Conservation (phyloP, 2,888 invertebrate species). For the Dryomyza anilis region DNA sequence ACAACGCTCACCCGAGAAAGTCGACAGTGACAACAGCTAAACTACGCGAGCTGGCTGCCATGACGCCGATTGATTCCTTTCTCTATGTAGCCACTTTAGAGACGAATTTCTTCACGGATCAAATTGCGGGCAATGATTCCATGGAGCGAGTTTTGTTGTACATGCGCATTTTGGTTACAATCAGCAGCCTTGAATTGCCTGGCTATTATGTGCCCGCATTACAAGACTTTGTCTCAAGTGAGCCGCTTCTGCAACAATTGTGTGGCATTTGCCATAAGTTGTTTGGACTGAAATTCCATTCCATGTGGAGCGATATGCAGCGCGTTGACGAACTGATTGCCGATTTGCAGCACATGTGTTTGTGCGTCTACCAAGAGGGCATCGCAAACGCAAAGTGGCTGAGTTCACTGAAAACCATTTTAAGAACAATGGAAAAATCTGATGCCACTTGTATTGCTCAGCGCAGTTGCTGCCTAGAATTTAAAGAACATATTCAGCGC, state of each 20-base stretch:
- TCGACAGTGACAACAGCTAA: constrained; percentile 32
- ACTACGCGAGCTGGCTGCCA: constrained; percentile 32
- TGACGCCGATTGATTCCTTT: constrained; percentile 49
- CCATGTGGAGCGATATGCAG: constrained; percentile 35
- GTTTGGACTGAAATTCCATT: constrained; percentile 54
- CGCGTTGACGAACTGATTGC: constrained; percentile 35
- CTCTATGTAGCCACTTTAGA: constrained; percentile 39
- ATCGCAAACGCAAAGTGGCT: constrained; percentile 29
- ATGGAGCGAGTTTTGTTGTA: constrained; percentile 44
- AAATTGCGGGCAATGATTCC: constrained; percentile 42
- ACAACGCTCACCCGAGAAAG: too few relatives aligned
- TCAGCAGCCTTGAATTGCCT: constrained; percentile 47
- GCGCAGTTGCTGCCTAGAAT: constrained; percentile 11
- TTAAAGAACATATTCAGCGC: background rate
- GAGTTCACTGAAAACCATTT: constrained; percentile 39
- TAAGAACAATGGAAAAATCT: constrained; percentile 33
- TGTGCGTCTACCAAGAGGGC: constrained; percentile 38
- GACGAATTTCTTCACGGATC: constrained; percentile 41
- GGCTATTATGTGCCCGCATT: constrained; percentile 47
- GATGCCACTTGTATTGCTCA: constrained; percentile 25
- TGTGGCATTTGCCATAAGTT: constrained; percentile 40
- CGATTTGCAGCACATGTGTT: constrained; percentile 40
- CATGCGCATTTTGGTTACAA: constrained; percentile 39
- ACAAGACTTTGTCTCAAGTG: constrained; percentile 40
- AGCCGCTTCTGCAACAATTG: constrained; percentile 41